Evolutionary conservation across 2,888 invertebrate species (phyloP).

Genomic region (Smittia aterrima): DNA sequence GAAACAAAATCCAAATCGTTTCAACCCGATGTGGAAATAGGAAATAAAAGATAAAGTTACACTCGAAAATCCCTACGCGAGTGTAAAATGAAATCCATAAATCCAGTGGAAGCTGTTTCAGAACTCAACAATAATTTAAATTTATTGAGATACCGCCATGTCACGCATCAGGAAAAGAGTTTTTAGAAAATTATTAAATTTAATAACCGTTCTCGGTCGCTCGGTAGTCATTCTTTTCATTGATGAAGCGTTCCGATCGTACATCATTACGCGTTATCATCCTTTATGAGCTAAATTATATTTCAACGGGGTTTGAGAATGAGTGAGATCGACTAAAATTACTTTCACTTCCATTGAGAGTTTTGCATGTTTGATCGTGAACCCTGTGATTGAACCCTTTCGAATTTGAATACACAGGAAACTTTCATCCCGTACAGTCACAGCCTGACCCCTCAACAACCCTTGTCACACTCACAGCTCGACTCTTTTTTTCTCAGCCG

Average conservation of each 20-base stretch:
- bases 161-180: background rate
- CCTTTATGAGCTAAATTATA: background rate
- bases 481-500: constrained; percentile 15
- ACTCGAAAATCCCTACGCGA: background rate
- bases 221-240: constrained; percentile 5
- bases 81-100: background rate
- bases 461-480: constrained; percentile 29
- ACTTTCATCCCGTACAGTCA: constrained; percentile 3
- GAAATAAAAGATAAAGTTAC: constrained; percentile 38
- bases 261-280: constrained; percentile 34
- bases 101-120: background rate
- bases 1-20: too few species aligned
- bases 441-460: constrained; percentile 10
- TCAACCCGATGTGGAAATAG: constrained; percentile 16
- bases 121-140: constrained; percentile 19
- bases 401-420: constrained; percentile 21
- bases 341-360: background rate
- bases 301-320: background rate
- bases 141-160: constrained; percentile 31
- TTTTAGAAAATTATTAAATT: constrained; percentile 13
- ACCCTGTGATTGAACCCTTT: constrained; percentile 24
- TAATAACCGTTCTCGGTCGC: constrained; percentile 15
- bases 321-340: background rate
- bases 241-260: constrained; percentile 4
- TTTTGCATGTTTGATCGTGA: background rate